Percentiles rank a stretch among this genome's conserved stretches.
Evolutionary conservation across 2,797 vertebrate genomes (phyloP).

Genomic region (Aselliscus stoliczkanus): DNA sequence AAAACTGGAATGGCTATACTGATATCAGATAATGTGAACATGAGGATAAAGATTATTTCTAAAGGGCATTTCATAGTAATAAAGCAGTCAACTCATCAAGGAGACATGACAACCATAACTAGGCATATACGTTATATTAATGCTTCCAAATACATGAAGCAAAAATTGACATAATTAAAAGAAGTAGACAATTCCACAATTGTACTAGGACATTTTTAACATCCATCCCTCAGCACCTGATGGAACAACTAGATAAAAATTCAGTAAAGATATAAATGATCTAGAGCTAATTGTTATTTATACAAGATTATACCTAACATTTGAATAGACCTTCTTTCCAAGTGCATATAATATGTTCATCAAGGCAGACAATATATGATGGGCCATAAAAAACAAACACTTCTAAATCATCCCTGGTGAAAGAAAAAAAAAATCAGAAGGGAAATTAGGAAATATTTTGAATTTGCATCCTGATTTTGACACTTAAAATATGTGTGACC

Average conservation of each 20-base stretch:
- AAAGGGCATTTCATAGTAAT: background rate
- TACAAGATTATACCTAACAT: background rate
- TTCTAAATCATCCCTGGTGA: background rate
- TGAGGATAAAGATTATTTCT: background rate
- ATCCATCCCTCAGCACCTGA: background rate
- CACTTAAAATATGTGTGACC: background rate
- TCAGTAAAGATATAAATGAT: background rate
- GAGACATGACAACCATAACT: background rate
- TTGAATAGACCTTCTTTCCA: background rate
- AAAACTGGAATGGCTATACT: background rate
- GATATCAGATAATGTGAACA: background rate
- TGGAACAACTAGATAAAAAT: background rate
- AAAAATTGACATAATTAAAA: background rate
- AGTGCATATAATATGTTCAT: background rate
- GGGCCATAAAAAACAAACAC: background rate
- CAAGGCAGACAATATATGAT: background rate
- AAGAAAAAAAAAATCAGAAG: background rate
- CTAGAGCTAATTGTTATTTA: background rate
- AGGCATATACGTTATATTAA: background rate
- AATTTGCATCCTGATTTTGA: slow-evolving; percentile 10
- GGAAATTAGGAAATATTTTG: slow-evolving; percentile 4
- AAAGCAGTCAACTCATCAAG: background rate
- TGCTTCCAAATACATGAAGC: background rate
- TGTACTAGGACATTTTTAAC: background rate
- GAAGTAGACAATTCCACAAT: background rate